Evolutionary conservation across 2,113 vertebrate species (phyloP), one percentile per base, ranked within the genome.

Genomic region (Abramis brama): DNA sequence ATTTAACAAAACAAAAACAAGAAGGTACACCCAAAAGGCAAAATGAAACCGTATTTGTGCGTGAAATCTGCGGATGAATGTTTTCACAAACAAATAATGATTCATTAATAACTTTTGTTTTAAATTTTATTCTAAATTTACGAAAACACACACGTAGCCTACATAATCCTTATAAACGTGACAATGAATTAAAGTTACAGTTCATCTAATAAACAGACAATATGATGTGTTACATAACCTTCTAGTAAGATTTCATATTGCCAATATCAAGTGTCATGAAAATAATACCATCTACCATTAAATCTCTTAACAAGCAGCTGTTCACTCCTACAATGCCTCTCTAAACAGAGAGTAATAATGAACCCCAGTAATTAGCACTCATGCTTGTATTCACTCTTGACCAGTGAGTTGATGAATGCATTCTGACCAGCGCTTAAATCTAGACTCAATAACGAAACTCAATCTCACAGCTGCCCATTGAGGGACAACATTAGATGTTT

Each of bases 221-320:
- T 33, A 15, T 21, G 50, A 76, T 13, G 12, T 17, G 25, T 76
- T 76, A 76, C 39, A 47, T 47, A 21, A 30, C 17, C 64, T 50
- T 3, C 39, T 19, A 6, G 25, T 66, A 33, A 70, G 33, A 70
- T 70, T 66, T 66, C 55, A 60, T 79, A 60, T 43, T 79, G 23
- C 43, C 36, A 25, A 64, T 45, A 47, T 12, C 59, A 17, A 64
- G 59, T 47, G 39, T 27, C 13, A 11, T 80, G 55, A 79, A 17
- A 27, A 75, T 11, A 73, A 78, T 83, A 66, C 71, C 43, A 62
- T 70, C 59, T 62, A 59, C 27, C 60, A 75, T 82, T 73, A 82
- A 86, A 87, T 30, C 77, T 90, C 84, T 92, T 88, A 91, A 64
- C 45, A 64, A 7, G 39, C 79, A 79, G 50, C 27, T 78, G 17